Evolutionary conservation across 2,113 vertebrate species (phyloP).

Genomic region (Nannospalax galili): DNA sequence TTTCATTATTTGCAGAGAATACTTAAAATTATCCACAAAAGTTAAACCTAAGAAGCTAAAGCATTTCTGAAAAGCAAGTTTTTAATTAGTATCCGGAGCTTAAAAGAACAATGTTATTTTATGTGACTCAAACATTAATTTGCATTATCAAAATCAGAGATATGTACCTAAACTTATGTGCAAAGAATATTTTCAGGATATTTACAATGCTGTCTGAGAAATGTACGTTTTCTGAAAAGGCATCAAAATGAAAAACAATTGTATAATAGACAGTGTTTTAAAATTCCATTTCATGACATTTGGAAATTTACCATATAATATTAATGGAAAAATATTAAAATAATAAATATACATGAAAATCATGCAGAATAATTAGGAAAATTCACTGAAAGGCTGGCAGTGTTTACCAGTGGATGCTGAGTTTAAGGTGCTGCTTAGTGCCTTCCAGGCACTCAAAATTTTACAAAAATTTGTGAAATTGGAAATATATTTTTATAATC

Average conservation of each 20-base stretch:
- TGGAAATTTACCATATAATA: neutral
- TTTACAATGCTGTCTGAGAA: neutral
- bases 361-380: neutral
- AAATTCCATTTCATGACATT: neutral
- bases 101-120: neutral
- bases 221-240: neutral
- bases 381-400: neutral
- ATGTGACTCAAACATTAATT: neutral
- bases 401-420: neutral
- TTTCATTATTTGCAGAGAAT: neutral
- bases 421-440: neutral
- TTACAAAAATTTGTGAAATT: constrained; percentile 49
- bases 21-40: neutral
- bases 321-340: neutral
- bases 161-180: neutral
- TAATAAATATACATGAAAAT: neutral
- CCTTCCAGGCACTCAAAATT: neutral
- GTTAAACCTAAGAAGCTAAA: neutral
- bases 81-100: neutral
- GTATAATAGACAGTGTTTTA: neutral
- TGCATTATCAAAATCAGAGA: neutral
- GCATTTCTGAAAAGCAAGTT: constrained; percentile 9
- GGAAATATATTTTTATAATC: neutral
- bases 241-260: neutral
- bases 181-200: neutral